Conservation (phyloP, 2,797 vertebrate species). For the Mormyrops attenuatus region DNA sequence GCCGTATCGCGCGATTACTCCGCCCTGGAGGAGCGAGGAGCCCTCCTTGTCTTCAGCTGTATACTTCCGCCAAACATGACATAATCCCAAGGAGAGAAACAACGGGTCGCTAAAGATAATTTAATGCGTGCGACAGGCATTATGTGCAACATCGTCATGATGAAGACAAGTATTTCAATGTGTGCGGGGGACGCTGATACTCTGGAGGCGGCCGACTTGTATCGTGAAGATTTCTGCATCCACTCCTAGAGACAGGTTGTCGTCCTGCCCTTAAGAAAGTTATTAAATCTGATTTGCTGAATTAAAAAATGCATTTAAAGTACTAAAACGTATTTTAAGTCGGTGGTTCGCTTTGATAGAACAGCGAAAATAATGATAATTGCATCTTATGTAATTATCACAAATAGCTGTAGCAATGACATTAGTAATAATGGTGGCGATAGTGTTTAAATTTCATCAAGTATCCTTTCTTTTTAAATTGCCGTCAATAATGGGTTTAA, state of each 20-base stretch:
- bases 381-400: neutral
- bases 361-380: neutral
- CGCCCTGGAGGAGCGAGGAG: conserved; percentile 14
- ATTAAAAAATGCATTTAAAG: neutral
- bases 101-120: neutral
- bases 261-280: neutral
- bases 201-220: neutral
- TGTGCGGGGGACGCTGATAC: neutral
- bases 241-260: neutral
- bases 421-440: neutral
- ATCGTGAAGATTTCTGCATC: neutral
- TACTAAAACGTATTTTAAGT: neutral
- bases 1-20: conserved; percentile 25
- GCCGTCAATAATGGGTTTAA: neutral
- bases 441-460: neutral
- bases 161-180: neutral
- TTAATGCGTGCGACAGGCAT: neutral
- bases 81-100: conserved; percentile 22
- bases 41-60: conserved; percentile 17
- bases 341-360: neutral
- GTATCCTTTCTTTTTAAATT: neutral
- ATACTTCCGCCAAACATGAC: conserved; percentile 24
- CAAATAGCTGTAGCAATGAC: neutral
- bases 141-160: neutral
- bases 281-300: neutral